Evolutionary conservation across 2,888 invertebrate genomes (phyloP).

Genomic region (Agelastica alni): DNA sequence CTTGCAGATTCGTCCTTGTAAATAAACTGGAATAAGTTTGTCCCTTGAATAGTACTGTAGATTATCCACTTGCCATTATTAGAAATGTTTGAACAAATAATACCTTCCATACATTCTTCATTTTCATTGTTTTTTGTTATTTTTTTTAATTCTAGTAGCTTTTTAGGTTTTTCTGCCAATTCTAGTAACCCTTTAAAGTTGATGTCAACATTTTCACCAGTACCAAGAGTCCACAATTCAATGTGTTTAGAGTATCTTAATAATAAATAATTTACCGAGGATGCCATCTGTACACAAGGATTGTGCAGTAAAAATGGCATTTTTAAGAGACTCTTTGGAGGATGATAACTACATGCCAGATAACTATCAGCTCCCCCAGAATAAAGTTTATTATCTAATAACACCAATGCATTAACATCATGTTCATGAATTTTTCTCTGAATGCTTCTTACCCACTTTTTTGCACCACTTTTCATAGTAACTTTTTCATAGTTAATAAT

Average conservation of each 20-base stretch:
- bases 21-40: conserved; percentile 69
- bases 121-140: conserved; percentile 48
- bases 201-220: conserved; percentile 46
- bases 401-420: conserved; percentile 74
- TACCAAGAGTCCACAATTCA: conserved; percentile 68
- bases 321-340: conserved; percentile 69
- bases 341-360: conserved; percentile 72
- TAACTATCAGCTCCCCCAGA: conserved; percentile 85
- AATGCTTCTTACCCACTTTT: conserved; percentile 83
- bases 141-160: conserved; percentile 70
- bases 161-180: conserved; percentile 63
- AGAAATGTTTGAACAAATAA: conserved; percentile 73
- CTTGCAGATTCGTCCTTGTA: conserved; percentile 42
- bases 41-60: conserved; percentile 70
- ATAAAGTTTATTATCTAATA: conserved; percentile 68
- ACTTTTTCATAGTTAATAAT: conserved; percentile 77
- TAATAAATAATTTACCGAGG: conserved; percentile 54
- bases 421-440: conserved; percentile 83
- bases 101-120: conserved; percentile 63
- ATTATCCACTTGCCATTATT: conserved; percentile 72
- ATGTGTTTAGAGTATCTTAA: conserved; percentile 55
- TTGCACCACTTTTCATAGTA: conserved; percentile 58
- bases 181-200: conserved; percentile 51
- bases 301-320: conserved; percentile 73
- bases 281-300: conserved; percentile 62